Base-by-base conservation (phyloP, 2,888 invertebrate species). In the Drosophila falleni region DNA sequence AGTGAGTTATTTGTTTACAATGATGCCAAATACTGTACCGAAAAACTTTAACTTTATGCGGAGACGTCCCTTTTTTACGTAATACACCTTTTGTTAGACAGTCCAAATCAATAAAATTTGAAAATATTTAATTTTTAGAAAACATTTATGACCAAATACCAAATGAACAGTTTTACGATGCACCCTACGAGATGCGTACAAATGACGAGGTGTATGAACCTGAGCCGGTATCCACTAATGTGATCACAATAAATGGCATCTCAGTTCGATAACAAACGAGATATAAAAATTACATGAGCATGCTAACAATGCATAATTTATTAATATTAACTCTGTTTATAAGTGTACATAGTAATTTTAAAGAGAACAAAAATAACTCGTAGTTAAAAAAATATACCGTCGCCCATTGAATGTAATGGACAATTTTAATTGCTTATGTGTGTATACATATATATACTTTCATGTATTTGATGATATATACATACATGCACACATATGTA, bases 241-340 rank as follows among this genome's bases (percentile, higher is more conserved):
- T 95, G 23, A 96, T 97, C 86, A 97, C 97, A 47, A 97, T 97
- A 85, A 97, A 97, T 90, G 97, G 97, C 9, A 97, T 97, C 50
- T 96, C 97, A 41, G 97, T 97, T 54, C 95, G 97, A 93, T 97
- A 89, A 87, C 39, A 58, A 11, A n/a, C n/a, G 8, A n/a, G 3
- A 46, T 26, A 6, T 33, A 11, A 11, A 16, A 31, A 16, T 5
- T 33, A 6, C 11, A 16, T 16, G 13, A 33, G 13, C 9, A 19
- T 33, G 13, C 16, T 5, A 5, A 15, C 35, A 50, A 9, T 35
- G 16, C 13, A 23, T 51, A 35, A 23, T 50, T 47, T 13, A 47
- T 61, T 31, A 60, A 66, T 78, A 55, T 68, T 63, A 63, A 63
- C 63, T 74, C 55, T 74, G 74, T 74, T 77, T 64, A 74, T 74